A percentile compares a stretch with the other conserved stretches of the same genome.
Evolutionary conservation across 2,113 vertebrate genomes (phyloP).

Genomic region (Andinoacara biseriatus): DNA sequence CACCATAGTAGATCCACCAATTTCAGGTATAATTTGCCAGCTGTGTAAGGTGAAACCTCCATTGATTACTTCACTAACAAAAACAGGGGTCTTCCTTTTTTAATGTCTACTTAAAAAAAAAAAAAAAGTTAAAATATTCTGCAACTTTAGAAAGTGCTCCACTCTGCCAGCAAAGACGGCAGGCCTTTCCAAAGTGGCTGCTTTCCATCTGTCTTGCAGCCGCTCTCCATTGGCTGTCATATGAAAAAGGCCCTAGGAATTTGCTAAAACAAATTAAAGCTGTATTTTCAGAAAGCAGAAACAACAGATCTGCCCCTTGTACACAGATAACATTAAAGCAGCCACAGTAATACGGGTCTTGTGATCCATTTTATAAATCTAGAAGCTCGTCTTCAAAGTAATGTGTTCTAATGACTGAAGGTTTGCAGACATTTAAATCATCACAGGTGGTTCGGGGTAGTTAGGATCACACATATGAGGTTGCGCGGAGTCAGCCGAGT

Average conservation of each 20-base stretch:
- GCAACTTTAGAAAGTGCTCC: constrained; percentile 42
- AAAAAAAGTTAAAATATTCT: constrained; percentile 41
- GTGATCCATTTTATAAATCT: not conserved
- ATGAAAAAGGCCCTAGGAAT: constrained; percentile 36
- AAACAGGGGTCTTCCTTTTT: constrained; percentile 29
- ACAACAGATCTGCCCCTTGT: not conserved
- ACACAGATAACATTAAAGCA: not conserved
- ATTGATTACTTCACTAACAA: constrained; percentile 2
- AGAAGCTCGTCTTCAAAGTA: not conserved
- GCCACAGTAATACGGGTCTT: not conserved
- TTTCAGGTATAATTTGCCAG: constrained; percentile 2
- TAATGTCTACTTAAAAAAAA: constrained; percentile 4
- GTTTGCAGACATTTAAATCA: constrained; percentile 31
- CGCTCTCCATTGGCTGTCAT: constrained; percentile 48
- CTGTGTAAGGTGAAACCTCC: constrained; percentile 4
- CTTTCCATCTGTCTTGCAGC: constrained; percentile 60
- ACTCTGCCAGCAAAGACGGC: constrained; percentile 38
- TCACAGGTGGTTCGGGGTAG: constrained; percentile 39
- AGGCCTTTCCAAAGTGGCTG: constrained; percentile 56
- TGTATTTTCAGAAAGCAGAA: not conserved
- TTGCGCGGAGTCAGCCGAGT: constrained; percentile 39
- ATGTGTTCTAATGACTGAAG: not conserved
- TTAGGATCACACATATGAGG: constrained; percentile 24
- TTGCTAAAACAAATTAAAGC: constrained; percentile 30
- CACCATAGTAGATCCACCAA: not conserved